Evolutionary conservation across 2,113 vertebrate genomes (phyloP).

Genomic region (Amia ocellicauda): DNA sequence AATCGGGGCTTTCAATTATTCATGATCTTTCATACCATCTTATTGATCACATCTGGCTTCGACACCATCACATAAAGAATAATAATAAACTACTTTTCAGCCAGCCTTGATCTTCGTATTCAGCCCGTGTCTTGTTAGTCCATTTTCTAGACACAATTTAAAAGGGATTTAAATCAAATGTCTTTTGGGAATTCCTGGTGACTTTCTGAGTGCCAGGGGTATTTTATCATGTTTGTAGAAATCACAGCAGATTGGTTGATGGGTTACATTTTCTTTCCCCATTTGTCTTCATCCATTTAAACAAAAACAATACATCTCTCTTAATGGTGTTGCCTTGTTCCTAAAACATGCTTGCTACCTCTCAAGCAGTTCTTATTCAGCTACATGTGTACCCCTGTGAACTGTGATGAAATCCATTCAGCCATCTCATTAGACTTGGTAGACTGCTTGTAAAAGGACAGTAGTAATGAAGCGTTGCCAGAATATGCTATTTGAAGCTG

Average conservation of each 20-base stretch:
- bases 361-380: background rate
- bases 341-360: background rate
- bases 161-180: background rate
- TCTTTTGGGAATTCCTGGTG: background rate
- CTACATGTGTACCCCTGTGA: no score
- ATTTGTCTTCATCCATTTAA: background rate
- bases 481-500: no score
- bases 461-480: no score
- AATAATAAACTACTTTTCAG: slow-evolving; percentile 70
- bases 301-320: background rate
- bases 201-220: background rate
- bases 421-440: no score
- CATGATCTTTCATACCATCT: slow-evolving; percentile 65
- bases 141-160: background rate
- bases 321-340: background rate
- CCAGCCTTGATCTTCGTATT: slow-evolving; percentile 52
- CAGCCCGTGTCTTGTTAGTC: background rate
- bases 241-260: background rate
- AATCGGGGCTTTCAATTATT: slow-evolving; percentile 71
- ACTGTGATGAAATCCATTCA: no score
- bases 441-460: no score
- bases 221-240: background rate
- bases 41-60: slow-evolving; percentile 77
- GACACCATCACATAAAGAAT: slow-evolving; percentile 78
- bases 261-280: background rate